Conservation (phyloP, 1,140 invertebrate genomes). For the Caligus rogercresseyi region DNA sequence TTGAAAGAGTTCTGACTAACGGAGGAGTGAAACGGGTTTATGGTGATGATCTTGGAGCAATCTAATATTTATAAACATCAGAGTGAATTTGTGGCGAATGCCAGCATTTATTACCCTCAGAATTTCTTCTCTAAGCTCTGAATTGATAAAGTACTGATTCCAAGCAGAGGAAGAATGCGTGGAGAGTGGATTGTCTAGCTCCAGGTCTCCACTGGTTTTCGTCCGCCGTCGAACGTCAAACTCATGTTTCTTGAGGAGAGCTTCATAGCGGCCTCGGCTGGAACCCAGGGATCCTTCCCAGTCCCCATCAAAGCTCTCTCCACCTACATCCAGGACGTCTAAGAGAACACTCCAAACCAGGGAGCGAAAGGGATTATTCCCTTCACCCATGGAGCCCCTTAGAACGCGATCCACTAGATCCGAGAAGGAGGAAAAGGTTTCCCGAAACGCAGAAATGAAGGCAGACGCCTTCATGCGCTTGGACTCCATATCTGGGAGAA, state of each 20-base stretch:
- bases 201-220: neutral
- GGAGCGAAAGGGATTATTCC: neutral
- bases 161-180: neutral
- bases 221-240: neutral
- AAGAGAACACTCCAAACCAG: neutral
- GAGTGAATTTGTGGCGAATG: no score
- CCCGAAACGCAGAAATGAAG: no score
- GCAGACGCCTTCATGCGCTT: no score
- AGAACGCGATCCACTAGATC: neutral
- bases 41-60: no score
- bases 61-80: no score
- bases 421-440: neutral
- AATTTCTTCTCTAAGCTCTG: neutral
- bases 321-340: neutral
- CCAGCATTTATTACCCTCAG: no score
- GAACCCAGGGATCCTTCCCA: neutral
- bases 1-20: no score
- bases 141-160: constrained; percentile 15
- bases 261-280: neutral
- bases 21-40: no score
- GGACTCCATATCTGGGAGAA: no score
- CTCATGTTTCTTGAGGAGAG: neutral
- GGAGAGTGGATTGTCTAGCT: constrained; percentile 7
- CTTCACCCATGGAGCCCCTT: neutral
- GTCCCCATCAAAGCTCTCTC: neutral